Percentiles rank a stretch among this genome's conserved stretches.
Conservation (phyloP, 2,797 vertebrate genomes). For the Remorina albescens region DNA sequence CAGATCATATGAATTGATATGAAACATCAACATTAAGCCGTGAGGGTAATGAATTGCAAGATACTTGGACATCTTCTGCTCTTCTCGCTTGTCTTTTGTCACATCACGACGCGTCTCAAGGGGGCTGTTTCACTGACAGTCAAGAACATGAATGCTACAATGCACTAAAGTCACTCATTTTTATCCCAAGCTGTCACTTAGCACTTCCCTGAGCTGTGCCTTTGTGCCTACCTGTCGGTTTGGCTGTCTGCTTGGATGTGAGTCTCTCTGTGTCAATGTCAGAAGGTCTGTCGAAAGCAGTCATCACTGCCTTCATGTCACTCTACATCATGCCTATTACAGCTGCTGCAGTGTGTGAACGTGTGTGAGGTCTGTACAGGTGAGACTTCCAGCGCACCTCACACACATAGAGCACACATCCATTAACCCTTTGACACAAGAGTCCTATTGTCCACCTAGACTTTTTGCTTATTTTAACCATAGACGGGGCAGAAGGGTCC, state of each 20-base stretch:
- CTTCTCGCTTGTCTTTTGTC: conserved; percentile 39
- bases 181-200: conserved; percentile 71
- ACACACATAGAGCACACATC: background rate
- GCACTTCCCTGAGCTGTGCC: conserved; percentile 47
- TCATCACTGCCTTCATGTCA: conserved; percentile 40
- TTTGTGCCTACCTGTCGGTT: conserved; percentile 62
- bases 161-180: conserved; percentile 70
- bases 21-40: conserved; percentile 27
- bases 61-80: conserved; percentile 32
- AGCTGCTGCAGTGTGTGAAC: background rate
- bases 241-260: conserved; percentile 58
- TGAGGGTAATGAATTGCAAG: conserved; percentile 32
- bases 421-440: background rate
- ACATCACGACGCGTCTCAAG: conserved; percentile 42
- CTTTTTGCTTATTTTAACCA: no score
- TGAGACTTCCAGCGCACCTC: background rate
- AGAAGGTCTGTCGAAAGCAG: conserved; percentile 58
- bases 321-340: background rate
- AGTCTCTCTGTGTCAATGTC: conserved; percentile 56
- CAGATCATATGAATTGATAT: conserved; percentile 28
- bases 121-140: conserved; percentile 55
- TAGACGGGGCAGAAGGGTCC: no score
- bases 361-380: background rate
- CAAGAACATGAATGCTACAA: conserved; percentile 62
- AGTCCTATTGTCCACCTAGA: no score